Conservation (phyloP, 2,888 invertebrate genomes). For the Conus canariensis region DNA sequence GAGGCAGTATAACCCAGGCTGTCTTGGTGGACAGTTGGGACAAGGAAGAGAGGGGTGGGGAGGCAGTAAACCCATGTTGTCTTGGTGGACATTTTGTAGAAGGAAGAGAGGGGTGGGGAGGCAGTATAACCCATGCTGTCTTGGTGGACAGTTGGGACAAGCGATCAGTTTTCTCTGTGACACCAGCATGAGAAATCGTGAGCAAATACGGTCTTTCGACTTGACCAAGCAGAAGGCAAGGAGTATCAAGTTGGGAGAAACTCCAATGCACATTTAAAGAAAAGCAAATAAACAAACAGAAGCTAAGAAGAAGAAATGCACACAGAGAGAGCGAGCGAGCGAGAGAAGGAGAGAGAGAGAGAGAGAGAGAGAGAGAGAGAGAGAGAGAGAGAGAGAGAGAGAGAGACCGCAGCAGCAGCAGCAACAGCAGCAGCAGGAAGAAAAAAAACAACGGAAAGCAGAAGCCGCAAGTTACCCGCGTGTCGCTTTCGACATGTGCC, state of each 20-base stretch:
- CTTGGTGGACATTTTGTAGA: background rate
- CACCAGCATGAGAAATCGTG: too few species aligned
- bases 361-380: constrained; percentile 17
- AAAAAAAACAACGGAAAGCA: background rate
- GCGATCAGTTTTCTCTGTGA: too few species aligned
- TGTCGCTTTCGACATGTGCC: too few species aligned
- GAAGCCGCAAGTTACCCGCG: background rate
- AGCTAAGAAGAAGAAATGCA: background rate
- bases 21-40: too few species aligned
- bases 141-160: too few species aligned
- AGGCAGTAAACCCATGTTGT: background rate
- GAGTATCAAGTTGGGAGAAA: too few species aligned
- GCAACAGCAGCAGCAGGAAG: too few species aligned
- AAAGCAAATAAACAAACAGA: too few species aligned
- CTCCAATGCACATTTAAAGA: constrained; percentile 41
- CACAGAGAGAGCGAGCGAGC: background rate
- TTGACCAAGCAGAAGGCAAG: too few species aligned
- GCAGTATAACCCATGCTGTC: too few species aligned
- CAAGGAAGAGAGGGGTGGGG: background rate
- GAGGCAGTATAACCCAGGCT: too few species aligned
- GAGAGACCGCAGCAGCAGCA: background rate
- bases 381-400: constrained; percentile 10
- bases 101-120: background rate
- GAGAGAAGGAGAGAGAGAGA: constrained; percentile 5
- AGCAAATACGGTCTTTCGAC: too few species aligned